These are phyloP conservation scores for Phocoena sinus DNA, from an alignment of 2,113 vertebrate genomes.

Conservation along the genomic window DNA sequence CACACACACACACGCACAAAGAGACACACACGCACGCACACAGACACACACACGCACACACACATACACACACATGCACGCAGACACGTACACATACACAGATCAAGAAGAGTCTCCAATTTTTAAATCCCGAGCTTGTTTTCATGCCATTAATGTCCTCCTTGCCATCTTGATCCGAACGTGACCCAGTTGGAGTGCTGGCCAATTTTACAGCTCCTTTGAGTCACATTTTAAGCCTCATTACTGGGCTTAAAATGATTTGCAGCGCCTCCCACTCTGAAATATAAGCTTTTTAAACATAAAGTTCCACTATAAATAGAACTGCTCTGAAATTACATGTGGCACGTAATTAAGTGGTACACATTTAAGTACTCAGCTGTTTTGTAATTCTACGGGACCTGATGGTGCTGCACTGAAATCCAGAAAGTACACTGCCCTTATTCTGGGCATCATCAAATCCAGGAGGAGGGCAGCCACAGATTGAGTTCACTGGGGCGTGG, in stretches of 20 bases:
- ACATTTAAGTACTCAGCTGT: constrained; percentile 32
- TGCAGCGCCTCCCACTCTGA: constrained; percentile 27
- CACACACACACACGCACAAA: too few species aligned
- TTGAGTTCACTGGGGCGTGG: too few species aligned
- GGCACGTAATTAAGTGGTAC: constrained; percentile 47
- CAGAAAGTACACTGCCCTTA: background rate
- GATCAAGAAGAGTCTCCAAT: background rate
- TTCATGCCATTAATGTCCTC: background rate
- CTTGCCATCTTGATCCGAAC: constrained; percentile 19
- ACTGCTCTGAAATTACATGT: constrained; percentile 57
- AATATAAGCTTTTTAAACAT: constrained; percentile 65
- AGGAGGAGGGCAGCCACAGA: background rate
- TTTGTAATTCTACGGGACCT: constrained; percentile 1
- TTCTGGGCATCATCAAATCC: background rate
- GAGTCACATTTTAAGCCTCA: constrained; percentile 44
- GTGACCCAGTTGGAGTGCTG: background rate
- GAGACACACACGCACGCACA: too few species aligned
- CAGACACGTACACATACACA: background rate
- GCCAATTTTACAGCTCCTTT: constrained; percentile 10
- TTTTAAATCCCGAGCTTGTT: background rate
- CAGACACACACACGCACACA: too few species aligned
- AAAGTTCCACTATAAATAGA: constrained; percentile 62
- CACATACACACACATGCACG: background rate
- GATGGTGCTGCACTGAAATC: background rate
- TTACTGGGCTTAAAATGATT: constrained; percentile 41